Evolutionary conservation across 2,797 vertebrate genomes (phyloP).

Genomic region (Buphagus erythrorhynchus): DNA sequence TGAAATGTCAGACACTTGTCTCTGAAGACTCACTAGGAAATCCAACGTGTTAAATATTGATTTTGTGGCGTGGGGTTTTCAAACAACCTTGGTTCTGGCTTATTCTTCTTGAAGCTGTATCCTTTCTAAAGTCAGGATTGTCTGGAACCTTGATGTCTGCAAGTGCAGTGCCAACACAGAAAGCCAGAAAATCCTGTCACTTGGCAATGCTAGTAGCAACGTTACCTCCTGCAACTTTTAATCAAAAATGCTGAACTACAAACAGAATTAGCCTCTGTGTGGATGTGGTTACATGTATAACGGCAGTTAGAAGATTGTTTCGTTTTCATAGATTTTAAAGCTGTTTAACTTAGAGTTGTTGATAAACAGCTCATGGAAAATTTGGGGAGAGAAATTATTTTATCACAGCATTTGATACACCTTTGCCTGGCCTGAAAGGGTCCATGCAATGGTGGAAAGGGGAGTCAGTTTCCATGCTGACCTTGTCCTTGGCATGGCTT

Average conservation of each 20-base stretch:
- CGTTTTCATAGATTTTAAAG: neutral
- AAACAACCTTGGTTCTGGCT: neutral
- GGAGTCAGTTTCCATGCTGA: neutral
- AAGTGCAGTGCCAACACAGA: neutral
- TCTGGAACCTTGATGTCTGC: neutral
- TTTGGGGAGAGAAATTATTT: neutral
- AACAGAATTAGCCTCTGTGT: neutral
- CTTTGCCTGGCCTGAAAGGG: neutral
- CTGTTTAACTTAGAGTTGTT: neutral
- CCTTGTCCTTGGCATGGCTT: neutral
- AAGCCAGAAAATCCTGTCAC: neutral
- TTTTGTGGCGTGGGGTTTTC: neutral
- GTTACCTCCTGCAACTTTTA: neutral
- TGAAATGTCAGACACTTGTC: slow-evolving; percentile 12
- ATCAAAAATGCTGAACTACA: neutral
- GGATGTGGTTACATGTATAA: neutral
- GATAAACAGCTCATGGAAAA: neutral
- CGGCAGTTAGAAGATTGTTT: neutral
- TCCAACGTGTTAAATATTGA: neutral
- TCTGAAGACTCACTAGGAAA: slow-evolving; percentile 4
- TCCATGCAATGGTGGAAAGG: neutral
- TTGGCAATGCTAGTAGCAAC: neutral
- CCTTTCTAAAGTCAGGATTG: neutral
- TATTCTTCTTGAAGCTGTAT: neutral
- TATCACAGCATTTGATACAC: neutral